phyloP scores from a whole-genome alignment of 2,888 invertebrate genomes.

The Noctuana brunneofusca region DNA sequence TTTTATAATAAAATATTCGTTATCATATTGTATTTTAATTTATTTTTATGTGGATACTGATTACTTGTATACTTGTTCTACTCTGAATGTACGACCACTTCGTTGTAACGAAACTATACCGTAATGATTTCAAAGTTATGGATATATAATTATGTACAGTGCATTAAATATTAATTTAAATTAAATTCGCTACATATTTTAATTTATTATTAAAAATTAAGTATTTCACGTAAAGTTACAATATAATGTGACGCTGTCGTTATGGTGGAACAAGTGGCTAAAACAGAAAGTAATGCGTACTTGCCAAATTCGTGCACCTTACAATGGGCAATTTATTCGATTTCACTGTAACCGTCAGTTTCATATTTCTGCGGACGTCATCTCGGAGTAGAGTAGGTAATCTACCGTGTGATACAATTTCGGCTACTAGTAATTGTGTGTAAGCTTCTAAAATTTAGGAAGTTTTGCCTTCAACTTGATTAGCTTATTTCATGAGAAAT shows the following conservation, averaged over 20 bases:
- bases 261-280: slow-evolving; percentile 47
- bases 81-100: too few relatives aligned
- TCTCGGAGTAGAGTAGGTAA: slow-evolving; percentile 4
- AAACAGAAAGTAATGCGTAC: slow-evolving; percentile 77
- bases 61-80: too few relatives aligned
- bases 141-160: too few relatives aligned
- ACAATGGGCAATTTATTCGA: slow-evolving; percentile 80
- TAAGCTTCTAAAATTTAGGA: not conserved
- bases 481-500: too few relatives aligned
- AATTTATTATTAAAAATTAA: too few relatives aligned
- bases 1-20: not conserved
- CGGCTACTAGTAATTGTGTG: not conserved
- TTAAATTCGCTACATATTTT: too few relatives aligned
- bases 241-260: not conserved
- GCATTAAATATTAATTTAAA: too few relatives aligned
- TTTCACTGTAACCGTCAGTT: slow-evolving; percentile 79
- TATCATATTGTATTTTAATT: not conserved
- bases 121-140: too few relatives aligned
- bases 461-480: too few relatives aligned
- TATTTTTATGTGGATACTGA: too few relatives aligned
- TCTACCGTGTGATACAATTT: slow-evolving; percentile 15
- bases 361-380: slow-evolving; percentile 62
- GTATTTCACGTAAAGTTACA: too few relatives aligned
- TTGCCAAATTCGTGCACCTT: slow-evolving; percentile 74
- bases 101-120: too few relatives aligned